Evolutionary conservation across 1,140 invertebrate genomes (phyloP).

Genomic region (Solen grandis): DNA sequence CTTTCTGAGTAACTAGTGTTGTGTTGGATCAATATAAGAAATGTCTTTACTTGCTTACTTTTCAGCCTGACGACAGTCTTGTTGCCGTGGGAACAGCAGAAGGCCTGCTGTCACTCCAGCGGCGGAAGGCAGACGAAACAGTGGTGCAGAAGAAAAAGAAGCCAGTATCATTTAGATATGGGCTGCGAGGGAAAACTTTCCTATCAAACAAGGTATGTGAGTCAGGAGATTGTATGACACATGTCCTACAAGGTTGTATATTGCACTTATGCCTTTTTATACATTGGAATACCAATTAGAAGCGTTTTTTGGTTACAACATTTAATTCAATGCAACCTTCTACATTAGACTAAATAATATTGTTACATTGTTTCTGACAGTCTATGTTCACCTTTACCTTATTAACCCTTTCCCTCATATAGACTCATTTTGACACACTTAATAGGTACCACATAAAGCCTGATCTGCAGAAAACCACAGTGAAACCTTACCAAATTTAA

Average conservation of each 20-base stretch:
- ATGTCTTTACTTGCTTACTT: background rate
- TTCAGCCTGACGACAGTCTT: conserved; percentile 89
- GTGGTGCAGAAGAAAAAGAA: conserved; percentile 63
- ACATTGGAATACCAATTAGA: background rate
- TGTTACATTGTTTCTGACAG: too few relatives aligned
- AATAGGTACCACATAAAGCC: too few relatives aligned
- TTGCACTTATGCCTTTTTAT: background rate
- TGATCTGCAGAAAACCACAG: too few relatives aligned
- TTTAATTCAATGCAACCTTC: conserved; percentile 1
- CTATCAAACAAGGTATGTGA: conserved; percentile 61
- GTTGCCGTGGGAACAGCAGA: conserved; percentile 94
- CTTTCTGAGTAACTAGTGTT: too few relatives aligned
- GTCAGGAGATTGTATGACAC: background rate
- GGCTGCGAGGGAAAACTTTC: conserved; percentile 78
- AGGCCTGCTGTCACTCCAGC: conserved; percentile 92
- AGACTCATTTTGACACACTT: too few relatives aligned
- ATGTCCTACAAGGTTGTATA: background rate
- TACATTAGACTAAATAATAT: too few relatives aligned
- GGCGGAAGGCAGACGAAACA: conserved; percentile 84
- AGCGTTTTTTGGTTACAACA: background rate
- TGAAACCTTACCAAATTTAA: too few relatives aligned
- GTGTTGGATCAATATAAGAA: too few relatives aligned
- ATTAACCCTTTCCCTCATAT: too few relatives aligned
- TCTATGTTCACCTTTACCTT: too few relatives aligned
- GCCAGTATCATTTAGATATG: conserved; percentile 77